These are phyloP conservation scores for Hapalemur alaotrensis DNA, from an alignment of 2,797 vertebrate genomes.

Conservation along the genomic window DNA sequence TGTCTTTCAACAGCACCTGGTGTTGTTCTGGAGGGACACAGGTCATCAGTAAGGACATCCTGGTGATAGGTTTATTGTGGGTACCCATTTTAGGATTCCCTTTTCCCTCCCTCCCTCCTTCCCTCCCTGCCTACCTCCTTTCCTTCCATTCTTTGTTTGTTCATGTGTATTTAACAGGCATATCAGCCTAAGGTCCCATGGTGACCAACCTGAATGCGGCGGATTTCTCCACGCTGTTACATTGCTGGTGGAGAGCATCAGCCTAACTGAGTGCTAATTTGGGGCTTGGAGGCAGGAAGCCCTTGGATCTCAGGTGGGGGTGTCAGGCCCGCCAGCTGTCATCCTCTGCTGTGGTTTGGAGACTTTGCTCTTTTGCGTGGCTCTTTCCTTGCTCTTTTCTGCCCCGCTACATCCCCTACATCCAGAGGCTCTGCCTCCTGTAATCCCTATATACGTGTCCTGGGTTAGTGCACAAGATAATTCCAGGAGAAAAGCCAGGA, in stretches of 20 bases:
- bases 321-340: too few species aligned
- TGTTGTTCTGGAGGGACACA: background rate
- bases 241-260: background rate
- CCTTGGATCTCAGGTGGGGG: background rate
- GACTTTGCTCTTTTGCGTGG: background rate
- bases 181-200: background rate
- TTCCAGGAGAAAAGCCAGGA: background rate
- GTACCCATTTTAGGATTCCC: background rate
- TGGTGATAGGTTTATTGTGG: background rate
- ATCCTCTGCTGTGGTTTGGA: background rate
- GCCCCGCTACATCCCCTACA: background rate
- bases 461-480: background rate
- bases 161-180: background rate
- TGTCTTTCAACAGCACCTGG: background rate
- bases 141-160: background rate
- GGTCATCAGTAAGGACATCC: background rate
- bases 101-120: too few species aligned
- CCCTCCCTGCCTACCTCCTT: background rate
- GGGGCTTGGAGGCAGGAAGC: background rate
- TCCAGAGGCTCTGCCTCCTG: background rate
- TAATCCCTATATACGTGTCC: background rate
- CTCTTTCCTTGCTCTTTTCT: background rate
- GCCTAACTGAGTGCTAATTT: background rate
- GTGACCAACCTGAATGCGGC: background rate
- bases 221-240: background rate